Base-by-base conservation (phyloP, 2,888 invertebrate genomes). In the Lamellibrachia columna region DNA sequence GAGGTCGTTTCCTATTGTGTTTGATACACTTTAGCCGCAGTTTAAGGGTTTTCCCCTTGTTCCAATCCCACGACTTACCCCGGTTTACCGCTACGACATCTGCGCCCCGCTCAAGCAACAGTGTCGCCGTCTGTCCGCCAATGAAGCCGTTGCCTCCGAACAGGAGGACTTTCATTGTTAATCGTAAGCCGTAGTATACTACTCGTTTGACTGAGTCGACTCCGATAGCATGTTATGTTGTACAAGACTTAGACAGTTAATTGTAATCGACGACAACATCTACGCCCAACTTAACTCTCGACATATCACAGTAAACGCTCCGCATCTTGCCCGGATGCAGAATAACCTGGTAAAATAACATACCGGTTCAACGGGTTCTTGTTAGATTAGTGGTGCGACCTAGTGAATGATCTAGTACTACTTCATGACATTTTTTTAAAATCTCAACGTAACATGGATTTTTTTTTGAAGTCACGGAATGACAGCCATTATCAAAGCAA, bases 11-110 rank as follows among this genome's bases (percentile, higher is more conserved):
- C 75, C 75, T 11, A 15, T 75, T 75, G 75, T 75, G 75, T n/a
- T 3, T 75, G 75, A 75, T 75, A n/a, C 75, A 75, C 75, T n/a
- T 75, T 75, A 75, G 75, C n/a, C n/a, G 75, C 75, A n/a, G 75
- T 75, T 75, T 75, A 0, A 75, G 22, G 22, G 75, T 75, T 15
- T 75, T 22, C 75, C 75, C 22, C n/a, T 75, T 75, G 75, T 75
- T n/a, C 75, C 75, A 75, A 75, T 75, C 75, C 75, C 75, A 75
- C 75, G 75, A 75, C 75, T 22, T 75, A 15, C 75, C 75, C 75
- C 75, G 75, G 22, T 75, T 75, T 75, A 75, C 75, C 75, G 75
- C 75, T 75, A 75, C 75, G 6, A 75, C 22, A 15, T 75, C 75
- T 22, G 75, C 75, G 75, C 75, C 75, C 2, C 22, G 75, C 75